Percentiles rank a stretch among this genome's conserved stretches.
Conservation (phyloP, 2,888 invertebrate genomes). For the Trissolcus brochymenae region DNA sequence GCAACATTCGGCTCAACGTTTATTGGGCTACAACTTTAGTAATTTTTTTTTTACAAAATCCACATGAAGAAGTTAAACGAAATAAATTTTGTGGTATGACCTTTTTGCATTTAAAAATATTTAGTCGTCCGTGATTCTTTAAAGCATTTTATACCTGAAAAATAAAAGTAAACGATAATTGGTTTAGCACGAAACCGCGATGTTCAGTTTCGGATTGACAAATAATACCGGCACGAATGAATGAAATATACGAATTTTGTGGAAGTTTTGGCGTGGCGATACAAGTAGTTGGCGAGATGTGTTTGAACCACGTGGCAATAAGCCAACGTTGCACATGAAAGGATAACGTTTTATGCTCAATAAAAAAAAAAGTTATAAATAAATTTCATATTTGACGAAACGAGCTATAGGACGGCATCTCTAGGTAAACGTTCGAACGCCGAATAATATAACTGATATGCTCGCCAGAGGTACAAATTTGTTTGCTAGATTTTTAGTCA, state of each 20-base stretch:
- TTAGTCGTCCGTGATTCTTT: too few relatives aligned
- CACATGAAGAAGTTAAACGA: background rate
- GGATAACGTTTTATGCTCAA: conserved; percentile 61
- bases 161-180: too few relatives aligned
- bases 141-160: too few relatives aligned
- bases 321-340: conserved; percentile 57
- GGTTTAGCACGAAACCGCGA: too few relatives aligned
- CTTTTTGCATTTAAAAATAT: too few relatives aligned
- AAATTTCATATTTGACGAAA: conserved; percentile 64
- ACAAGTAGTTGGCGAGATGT: conserved; percentile 48
- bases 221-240: conserved; percentile 20
- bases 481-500: too few relatives aligned
- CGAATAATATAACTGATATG: conserved; percentile 40
- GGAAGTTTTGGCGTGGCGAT: conserved; percentile 26
- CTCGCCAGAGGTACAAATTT: background rate
- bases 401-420: conserved; percentile 33
- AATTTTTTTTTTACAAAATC: background rate
- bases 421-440: conserved; percentile 58
- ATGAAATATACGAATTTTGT: conserved; percentile 34
- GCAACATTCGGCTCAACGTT: background rate
- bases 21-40: background rate
- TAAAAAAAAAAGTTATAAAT: conserved; percentile 66
- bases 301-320: conserved; percentile 60
- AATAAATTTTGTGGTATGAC: too few relatives aligned
- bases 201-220: too few relatives aligned